phyloP scores from a whole-genome alignment of 1,140 invertebrate genomes.

The Drosophila littoralis region DNA sequence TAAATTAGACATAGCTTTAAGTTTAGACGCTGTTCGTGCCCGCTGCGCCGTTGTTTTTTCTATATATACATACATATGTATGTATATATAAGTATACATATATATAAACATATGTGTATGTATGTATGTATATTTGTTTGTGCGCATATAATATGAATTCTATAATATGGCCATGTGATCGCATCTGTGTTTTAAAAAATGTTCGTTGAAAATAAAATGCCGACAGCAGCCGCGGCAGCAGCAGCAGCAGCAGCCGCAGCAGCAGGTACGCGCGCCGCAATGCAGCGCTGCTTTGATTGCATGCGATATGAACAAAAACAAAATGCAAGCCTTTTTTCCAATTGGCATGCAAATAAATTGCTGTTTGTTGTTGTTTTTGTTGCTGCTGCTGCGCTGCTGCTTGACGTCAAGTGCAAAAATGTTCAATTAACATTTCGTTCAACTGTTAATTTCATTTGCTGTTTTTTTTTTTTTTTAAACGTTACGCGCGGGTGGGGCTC shows the following conservation, averaged over 20 bases:
- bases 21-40: conserved; percentile 47
- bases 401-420: conserved; percentile 56
- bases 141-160: conserved; percentile 33
- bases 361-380: conserved; percentile 9
- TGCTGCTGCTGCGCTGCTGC: conserved; percentile 19
- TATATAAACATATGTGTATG: not conserved
- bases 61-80: conserved; percentile 33
- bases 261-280: conserved; percentile 20
- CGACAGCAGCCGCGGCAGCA: conserved; percentile 11
- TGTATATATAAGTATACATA: not conserved
- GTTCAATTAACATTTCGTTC: conserved; percentile 49
- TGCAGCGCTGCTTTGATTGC: conserved; percentile 35
- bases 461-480: conserved; percentile 26
- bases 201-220: conserved; percentile 37
- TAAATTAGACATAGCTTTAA: conserved; percentile 70
- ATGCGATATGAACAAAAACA: conserved; percentile 28
- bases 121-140: conserved; percentile 6
- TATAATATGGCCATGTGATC: conserved; percentile 53
- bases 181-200: conserved; percentile 31
- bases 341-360: conserved; percentile 38
- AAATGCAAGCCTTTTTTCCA: conserved; percentile 25
- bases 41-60: conserved; percentile 35
- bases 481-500: conserved; percentile 31
- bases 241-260: conserved; percentile 2
- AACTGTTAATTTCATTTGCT: conserved; percentile 35